Base-by-base conservation (phyloP, 2,113 vertebrate species). In the Agapornis roseicollis region DNA sequence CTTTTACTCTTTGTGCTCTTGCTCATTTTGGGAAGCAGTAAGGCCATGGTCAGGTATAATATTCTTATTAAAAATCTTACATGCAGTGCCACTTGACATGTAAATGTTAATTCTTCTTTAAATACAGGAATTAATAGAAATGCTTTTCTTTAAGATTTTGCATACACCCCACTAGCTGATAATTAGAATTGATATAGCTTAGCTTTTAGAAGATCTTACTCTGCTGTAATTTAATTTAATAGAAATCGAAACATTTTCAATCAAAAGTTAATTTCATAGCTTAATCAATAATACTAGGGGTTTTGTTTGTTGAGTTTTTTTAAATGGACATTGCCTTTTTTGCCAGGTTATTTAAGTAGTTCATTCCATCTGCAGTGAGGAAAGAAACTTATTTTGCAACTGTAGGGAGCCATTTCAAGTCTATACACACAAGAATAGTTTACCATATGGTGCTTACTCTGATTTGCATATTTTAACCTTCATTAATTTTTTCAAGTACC, bases 391-490 rank as follows among this genome's bases (percentile, higher is more conserved):
- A 71, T 23, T 85, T 97, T 95, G 46, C 61, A 97, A 68, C 82
- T 93, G 13, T 46, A 55, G 63, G 68, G 79, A 94, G 53, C 29
- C 50, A 46, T 95, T 97, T 96, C 72, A 96, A 72, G 72, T 94
- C 71, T 92, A 31, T 91, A 53, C 18, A 49, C 37, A 73, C 50
- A 96, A 90, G 71, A 61, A 70, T 89, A 95, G 50, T 95, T 95
- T 95, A 84, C 77, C 80, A 93, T 95, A 96, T 94, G 86, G 55
- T 90, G 35, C 44, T 95, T 94, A 60, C 47, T 19, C 27, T 53
- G 41, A 85, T 96, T 80, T 96, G 76, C 68, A 85, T 97, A 89
- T 94, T 97, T 97, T 96, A 95, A 83, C 81, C 72, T 95, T 97
- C 74, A 91, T 96, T 97, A 95, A 89, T 96, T 95, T 61, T 91